Base-by-base conservation (phyloP, 2,797 vertebrate species). In the Siniperca obscura region DNA sequence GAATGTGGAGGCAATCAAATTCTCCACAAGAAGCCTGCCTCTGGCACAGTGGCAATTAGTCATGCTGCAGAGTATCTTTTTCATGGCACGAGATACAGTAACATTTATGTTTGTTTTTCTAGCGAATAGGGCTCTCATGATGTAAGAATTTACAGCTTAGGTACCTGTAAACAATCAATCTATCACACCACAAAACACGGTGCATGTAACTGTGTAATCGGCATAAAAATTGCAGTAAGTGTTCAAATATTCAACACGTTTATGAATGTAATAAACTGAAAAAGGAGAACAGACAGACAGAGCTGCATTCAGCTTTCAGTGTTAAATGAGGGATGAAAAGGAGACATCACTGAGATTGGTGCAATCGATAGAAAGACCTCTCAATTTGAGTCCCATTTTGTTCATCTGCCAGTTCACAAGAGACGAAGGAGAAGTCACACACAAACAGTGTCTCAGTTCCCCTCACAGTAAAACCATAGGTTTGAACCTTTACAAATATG, bases 1-100 rank as follows among this genome's bases (percentile, higher is more conserved):
- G 62, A 80, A 83, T 66, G 66, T 71, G 46, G 62, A 84, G 73
- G 85, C 88, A 90, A 90, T 93, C 76, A 90, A 74, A 80, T 62
- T 66, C 71, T 76, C 78, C 30, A 46, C 70, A 67, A 50, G 78
- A 68, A n/a, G 60, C 59, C 77, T 62, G 76, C 55, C 68, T 77
- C 27, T 66, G 59, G 81, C 57, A 42, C 65, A 25, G 40, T 38
- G 27, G 34, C 70, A 81, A 70, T 74, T 81, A 87, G 77, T 76
- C 71, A 67, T 14, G n/a, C 52, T 59, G 84, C 57, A 30, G 56
- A 78, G 9, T 40, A 27, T 60, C 42, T 44, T 83, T 86, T 72
- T 84, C 57, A 57, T 68, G 46, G 66, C n/a, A 70, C 1, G 0
- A 48, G 61, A 72, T 25, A 71, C 66, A 59, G 30, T 19, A 59